phyloP scores from a whole-genome alignment of 1,140 invertebrate genomes.

The Camponotus pennsylvanicus region DNA sequence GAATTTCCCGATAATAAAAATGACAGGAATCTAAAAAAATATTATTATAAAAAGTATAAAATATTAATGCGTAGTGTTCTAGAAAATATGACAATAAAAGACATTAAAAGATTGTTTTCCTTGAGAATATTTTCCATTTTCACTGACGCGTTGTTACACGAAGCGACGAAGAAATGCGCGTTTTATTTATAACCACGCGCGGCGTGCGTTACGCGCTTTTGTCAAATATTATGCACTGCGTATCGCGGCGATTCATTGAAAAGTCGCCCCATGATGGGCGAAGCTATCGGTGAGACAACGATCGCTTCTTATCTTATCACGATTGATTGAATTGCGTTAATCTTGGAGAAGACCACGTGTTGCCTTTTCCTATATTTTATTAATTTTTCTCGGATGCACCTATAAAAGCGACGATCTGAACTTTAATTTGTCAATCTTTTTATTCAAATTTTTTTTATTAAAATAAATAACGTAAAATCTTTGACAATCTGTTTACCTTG shows the following conservation, averaged over 20 bases:
- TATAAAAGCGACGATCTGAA: background rate
- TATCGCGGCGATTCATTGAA: conserved; percentile 46
- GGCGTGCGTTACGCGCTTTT: conserved; percentile 68
- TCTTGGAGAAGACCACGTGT: background rate
- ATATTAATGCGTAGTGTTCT: background rate
- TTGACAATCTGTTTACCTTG: background rate
- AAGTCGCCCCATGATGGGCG: background rate
- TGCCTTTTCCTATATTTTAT: background rate
- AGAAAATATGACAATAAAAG: background rate
- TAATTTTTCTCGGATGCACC: background rate
- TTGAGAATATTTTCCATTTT: conserved; percentile 55
- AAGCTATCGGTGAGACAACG: background rate
- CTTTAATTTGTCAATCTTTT: background rate
- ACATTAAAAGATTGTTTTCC: too few relatives aligned
- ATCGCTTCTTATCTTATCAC: conserved; percentile 36
- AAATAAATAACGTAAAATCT: background rate
- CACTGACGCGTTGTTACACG: conserved; percentile 72
- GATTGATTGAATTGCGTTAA: background rate
- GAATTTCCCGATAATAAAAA: background rate
- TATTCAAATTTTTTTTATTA: too few relatives aligned
- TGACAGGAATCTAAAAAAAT: background rate
- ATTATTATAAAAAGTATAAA: background rate
- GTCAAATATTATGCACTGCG: conserved; percentile 73
- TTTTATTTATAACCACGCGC: conserved; percentile 74
- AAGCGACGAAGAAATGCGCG: conserved; percentile 57